Evolutionary conservation across 2,888 invertebrate species (phyloP), one percentile per base, ranked within the genome.

Genomic region (Ptycholaimellus sp.): DNA sequence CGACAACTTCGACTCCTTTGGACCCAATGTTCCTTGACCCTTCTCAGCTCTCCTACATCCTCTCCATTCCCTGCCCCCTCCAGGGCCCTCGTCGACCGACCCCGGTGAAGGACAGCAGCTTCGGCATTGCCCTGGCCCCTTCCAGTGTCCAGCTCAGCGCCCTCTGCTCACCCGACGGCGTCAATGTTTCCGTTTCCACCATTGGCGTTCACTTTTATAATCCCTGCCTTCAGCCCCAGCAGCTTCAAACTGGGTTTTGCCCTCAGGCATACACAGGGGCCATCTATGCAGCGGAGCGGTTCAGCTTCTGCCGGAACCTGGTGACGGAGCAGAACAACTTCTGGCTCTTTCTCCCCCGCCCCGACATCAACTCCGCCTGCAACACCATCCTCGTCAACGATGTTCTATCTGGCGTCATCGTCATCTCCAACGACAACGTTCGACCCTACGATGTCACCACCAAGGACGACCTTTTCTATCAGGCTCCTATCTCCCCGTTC

Each of bases 391-490:
- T 51, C 40, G 30, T 43, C 18, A 42, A 49, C 25, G 44, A 43
- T 19, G 40, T 46, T 30, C 38, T 54, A 35, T 48, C 49, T 3
- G 48, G 46, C 11, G 47, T 54, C 5, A 30, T 54, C 18, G 51
- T 54, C 14, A 40, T 54, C 35, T 50, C 51, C 9, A 50, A 52
- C 35, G 55, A 54, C 35, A 42, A 46, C 11, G 50, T 54, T n/a
- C 31, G 48, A 16, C 54, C 54, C 2, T 47, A 46, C 19, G 52
- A 54, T 40, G 48, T 54, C 4, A 54, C 54, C n/a, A 54, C 54
- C 14, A 51, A 48, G 35, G 48, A 53, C 36, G 54, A 54, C 37
- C 42, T 56, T 4, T 51, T 53, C 40, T 51, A 43, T 33, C 41
- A 49, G 35, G 34, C n/a, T n/a, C n/a, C n/a, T n/a, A n/a, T n/a